Conservation (phyloP, 2,797 vertebrate species). For the Pseudochaenichthys georgianus region DNA sequence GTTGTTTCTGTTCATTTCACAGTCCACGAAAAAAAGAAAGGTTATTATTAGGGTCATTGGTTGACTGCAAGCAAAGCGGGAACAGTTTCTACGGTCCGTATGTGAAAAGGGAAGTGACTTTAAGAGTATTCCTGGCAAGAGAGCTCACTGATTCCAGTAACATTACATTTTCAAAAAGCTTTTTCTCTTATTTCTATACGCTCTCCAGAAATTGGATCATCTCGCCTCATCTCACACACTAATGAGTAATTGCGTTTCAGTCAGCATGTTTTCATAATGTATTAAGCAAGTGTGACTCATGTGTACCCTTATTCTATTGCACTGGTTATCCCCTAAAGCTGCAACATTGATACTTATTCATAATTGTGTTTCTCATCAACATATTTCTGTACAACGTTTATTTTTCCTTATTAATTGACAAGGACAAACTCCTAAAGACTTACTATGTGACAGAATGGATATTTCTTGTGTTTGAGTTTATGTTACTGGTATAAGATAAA, state of each 20-base stretch:
- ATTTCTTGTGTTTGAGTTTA: neutral
- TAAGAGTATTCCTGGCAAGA: slow-evolving; percentile 41
- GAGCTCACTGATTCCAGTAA: slow-evolving; percentile 38
- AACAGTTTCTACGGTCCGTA: neutral
- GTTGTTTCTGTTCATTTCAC: slow-evolving; percentile 34
- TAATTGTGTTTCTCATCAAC: neutral
- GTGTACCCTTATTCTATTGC: neutral
- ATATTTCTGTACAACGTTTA: neutral
- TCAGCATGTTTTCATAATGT: neutral
- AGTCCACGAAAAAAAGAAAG: slow-evolving; percentile 8
- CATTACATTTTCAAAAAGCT: neutral
- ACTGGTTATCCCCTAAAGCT: neutral
- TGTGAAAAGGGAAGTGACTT: slow-evolving; percentile 40
- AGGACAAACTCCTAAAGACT: neutral
- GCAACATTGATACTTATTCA: neutral
- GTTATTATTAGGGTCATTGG: neutral
- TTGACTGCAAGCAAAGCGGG: slow-evolving; percentile 30
- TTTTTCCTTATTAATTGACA: neutral
- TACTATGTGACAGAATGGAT: neutral
- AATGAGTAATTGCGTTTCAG: neutral
- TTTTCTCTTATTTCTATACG: neutral
- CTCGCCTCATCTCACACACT: neutral
- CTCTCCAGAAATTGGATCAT: neutral
- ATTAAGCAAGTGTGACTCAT: neutral
- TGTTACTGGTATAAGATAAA: neutral